Evolutionary conservation across 2,888 invertebrate genomes (phyloP).

Genomic region (Callinectes sapidus): DNA sequence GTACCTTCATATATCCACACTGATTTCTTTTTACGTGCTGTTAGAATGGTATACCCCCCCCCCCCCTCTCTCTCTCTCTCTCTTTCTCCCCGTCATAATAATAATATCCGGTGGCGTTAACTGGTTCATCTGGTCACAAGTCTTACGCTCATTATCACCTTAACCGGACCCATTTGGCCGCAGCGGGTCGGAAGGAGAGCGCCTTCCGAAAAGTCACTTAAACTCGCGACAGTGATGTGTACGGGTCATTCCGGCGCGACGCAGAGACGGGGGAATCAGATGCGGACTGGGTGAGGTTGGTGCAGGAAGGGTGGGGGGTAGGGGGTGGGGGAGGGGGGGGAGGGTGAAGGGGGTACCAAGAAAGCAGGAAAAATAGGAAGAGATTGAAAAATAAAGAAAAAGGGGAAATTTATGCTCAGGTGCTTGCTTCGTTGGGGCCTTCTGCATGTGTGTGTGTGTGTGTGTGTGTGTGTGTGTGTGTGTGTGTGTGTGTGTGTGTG

Average conservation of each 20-base stretch:
- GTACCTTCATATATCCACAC: neutral
- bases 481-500: too few species aligned
- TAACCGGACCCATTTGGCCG: conserved; percentile 16
- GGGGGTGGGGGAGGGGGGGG: too few species aligned
- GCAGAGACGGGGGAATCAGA: neutral
- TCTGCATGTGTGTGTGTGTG: too few species aligned
- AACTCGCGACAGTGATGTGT: conserved; percentile 3
- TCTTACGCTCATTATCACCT: neutral
- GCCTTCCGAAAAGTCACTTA: conserved; percentile 17
- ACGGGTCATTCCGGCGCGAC: neutral
- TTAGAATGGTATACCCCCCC: neutral
- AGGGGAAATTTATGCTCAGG: too few species aligned
- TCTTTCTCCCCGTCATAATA: neutral
- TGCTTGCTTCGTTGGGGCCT: neutral
- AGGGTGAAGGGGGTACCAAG: neutral
- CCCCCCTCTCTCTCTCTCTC: too few species aligned
- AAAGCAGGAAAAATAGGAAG: too few species aligned
- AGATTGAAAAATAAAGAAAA: too few species aligned
- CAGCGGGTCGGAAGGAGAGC: neutral
- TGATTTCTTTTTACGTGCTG: neutral
- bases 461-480: too few species aligned
- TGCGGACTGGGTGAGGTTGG: neutral
- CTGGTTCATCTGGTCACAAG: neutral
- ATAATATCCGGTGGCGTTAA: neutral
- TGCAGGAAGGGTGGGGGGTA: too few species aligned